Percentiles rank a stretch among this genome's conserved stretches.
phyloP scores from a whole-genome alignment of 2,113 vertebrate genomes.

The Microcebus murinus region DNA sequence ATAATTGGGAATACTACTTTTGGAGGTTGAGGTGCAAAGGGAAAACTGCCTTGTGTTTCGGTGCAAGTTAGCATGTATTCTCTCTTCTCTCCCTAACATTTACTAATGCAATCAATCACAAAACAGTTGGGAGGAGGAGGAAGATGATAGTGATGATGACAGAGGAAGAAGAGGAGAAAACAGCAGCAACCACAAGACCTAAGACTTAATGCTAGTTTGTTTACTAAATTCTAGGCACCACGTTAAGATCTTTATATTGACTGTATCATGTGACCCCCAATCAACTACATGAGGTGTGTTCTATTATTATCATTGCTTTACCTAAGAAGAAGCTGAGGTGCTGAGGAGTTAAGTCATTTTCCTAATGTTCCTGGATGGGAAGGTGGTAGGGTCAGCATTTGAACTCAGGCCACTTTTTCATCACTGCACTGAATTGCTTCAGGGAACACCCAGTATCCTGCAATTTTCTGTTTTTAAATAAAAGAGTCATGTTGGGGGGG shows the following conservation, averaged over 20 bases:
- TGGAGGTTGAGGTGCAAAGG: neutral
- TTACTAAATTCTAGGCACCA: neutral
- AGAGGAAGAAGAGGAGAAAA: neutral
- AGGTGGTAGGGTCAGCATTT: neutral
- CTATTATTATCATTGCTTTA: neutral
- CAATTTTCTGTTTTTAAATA: slow-evolving; percentile 35
- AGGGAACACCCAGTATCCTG: neutral
- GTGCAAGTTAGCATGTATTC: neutral
- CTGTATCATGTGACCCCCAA: neutral
- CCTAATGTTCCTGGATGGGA: neutral
- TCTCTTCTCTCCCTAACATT: slow-evolving; percentile 67
- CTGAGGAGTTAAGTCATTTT: neutral
- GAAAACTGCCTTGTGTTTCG: neutral
- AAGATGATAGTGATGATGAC: neutral
- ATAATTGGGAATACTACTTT: neutral
- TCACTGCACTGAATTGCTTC: neutral
- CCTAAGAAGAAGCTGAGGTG: neutral
- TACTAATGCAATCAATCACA: slow-evolving; percentile 71
- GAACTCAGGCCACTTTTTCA: neutral
- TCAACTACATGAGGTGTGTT: neutral
- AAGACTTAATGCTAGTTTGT: neutral
- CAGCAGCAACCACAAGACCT: neutral
- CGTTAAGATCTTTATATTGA: neutral
- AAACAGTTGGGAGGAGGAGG: slow-evolving; percentile 77
- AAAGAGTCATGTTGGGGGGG: slow-evolving; percentile 64